Percentiles rank a stretch among this genome's conserved stretches.
These are phyloP conservation scores for Anthopleura sola DNA, from an alignment of 64 coral and sea anemone species.

Conservation along the genomic window DNA sequence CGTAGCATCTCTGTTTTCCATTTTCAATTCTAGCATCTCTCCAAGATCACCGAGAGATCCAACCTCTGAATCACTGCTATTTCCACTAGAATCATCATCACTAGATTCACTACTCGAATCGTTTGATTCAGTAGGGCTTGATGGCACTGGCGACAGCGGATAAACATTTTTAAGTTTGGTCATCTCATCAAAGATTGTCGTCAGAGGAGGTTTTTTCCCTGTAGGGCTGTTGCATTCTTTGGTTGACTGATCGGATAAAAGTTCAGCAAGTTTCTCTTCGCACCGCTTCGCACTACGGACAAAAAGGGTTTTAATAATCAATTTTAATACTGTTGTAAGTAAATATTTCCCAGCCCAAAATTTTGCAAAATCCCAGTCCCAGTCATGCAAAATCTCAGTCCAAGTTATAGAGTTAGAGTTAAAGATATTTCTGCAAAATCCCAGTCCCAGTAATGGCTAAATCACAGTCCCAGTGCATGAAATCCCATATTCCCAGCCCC, in stretches of 20 bases:
- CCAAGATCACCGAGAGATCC: not conserved
- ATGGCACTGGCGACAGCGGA: not conserved
- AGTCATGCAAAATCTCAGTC: too few species aligned
- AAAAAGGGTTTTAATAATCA: not conserved
- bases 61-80: not conserved
- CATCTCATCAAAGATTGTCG: constrained; percentile 11
- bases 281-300: not conserved
- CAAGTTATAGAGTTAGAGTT: too few species aligned
- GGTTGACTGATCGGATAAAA: not conserved
- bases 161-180: not conserved
- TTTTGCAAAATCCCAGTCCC: too few species aligned
- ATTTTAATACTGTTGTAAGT: too few species aligned
- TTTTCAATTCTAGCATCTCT: not conserved
- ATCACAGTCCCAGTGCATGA: too few species aligned
- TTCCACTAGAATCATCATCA: not conserved
- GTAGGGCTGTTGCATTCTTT: not conserved
- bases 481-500: too few species aligned
- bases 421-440: too few species aligned
- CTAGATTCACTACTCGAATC: not conserved
- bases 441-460: too few species aligned
- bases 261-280: not conserved
- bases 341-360: too few species aligned
- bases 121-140: not conserved
- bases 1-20: not conserved
- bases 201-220: not conserved